These are phyloP conservation scores for Lacerta bilineata DNA, from an alignment of 2,797 vertebrate genomes.

Conservation along the genomic window DNA sequence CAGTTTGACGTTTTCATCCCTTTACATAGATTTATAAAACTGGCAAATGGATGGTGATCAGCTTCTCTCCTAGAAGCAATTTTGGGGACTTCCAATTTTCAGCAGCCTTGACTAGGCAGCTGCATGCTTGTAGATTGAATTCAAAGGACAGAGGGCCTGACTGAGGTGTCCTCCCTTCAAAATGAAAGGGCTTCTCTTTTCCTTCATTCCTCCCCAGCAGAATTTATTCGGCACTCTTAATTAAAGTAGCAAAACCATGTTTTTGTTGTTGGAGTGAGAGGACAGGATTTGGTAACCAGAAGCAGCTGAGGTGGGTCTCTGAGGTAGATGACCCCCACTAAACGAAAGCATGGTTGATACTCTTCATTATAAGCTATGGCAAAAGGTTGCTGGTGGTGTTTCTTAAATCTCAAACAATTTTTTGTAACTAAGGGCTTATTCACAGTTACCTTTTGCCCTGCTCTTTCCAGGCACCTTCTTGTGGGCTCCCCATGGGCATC, in stretches of 20 bases:
- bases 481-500: no score
- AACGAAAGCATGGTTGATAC: background rate
- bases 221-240: background rate
- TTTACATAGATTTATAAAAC: background rate
- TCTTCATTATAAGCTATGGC: background rate
- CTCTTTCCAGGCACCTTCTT: no score
- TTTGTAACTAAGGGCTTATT: no score
- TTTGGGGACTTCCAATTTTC: background rate
- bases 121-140: background rate
- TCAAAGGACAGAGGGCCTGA: background rate
- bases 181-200: background rate
- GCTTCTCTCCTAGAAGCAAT: background rate
- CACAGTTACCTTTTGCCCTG: no score
- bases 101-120: background rate
- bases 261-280: constrained; percentile 4
- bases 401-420: background rate
- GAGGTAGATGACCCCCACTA: background rate
- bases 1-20: background rate
- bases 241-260: background rate
- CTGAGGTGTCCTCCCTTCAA: background rate
- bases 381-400: background rate
- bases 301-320: no score
- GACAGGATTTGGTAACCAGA: background rate
- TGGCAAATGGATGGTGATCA: background rate
- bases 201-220: background rate